Evolutionary conservation across 1,140 invertebrate species (phyloP), one percentile per base, ranked within the genome.

Genomic region (Anastatus disparis): DNA sequence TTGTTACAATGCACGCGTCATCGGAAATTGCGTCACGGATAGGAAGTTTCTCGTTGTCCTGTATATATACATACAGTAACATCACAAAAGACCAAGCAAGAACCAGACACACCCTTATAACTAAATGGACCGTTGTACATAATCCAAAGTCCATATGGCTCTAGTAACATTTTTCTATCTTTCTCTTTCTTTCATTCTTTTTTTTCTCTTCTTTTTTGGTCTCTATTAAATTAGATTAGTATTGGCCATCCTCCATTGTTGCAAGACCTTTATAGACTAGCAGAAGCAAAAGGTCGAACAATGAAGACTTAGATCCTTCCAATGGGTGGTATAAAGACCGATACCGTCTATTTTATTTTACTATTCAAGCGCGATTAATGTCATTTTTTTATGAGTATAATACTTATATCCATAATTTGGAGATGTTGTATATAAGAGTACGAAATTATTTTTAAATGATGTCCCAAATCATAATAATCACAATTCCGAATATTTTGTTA

Each of bases 151-250:
- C 64, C 68, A 64, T 71, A 68, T 71, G 64, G 56, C 58, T 40
- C 46, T 6, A 9, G 20, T 44, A 31, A 15, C 55, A 40, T 15
- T 20, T 40, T n/a, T n/a, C n/a, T n/a, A n/a, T n/a, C n/a, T n/a
- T n/a, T n/a, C n/a, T n/a, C n/a, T n/a, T n/a, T n/a, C n/a, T n/a
- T n/a, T n/a, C n/a, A n/a, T n/a, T n/a, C n/a, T n/a, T n/a, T n/a
- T n/a, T n/a, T n/a, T n/a, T n/a, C n/a, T n/a, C n/a, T n/a, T n/a
- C n/a, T n/a, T n/a, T 26, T 38, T n/a, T 50, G 62, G 44, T 46
- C 64, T 62, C 63, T 27, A 52, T 70, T 63, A 64, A 64, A 71
- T 74, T 74, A 71, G 63, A 71, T 74, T 71, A 74, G 69, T 74
- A 67, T 74, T 64, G 69, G 31, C 42, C 29, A 20, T 40, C 24